A percentile compares a stretch with the other conserved stretches of the same genome.
Conservation (phyloP, 1,140 invertebrate species). For the Lepidurus apus region DNA sequence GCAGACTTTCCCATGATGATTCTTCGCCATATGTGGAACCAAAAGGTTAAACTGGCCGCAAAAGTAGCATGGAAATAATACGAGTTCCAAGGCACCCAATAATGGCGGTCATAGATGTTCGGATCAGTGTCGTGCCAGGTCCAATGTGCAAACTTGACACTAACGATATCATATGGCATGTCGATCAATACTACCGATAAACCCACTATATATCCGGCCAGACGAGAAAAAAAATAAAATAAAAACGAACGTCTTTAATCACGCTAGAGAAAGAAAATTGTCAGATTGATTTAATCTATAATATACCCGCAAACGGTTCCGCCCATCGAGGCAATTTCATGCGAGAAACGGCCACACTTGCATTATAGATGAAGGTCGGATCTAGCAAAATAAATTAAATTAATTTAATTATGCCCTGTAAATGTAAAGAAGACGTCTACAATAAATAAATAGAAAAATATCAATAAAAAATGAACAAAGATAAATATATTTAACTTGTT, state of each 20-base stretch:
- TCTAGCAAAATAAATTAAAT: conserved; percentile 51
- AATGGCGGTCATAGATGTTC: conserved; percentile 69
- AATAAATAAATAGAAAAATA: neutral
- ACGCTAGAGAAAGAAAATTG: neutral
- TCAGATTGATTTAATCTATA: no score
- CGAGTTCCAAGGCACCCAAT: conserved; percentile 68
- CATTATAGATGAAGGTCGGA: conserved; percentile 67
- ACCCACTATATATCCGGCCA: conserved; percentile 52
- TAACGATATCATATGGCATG: conserved; percentile 72
- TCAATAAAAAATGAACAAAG: neutral
- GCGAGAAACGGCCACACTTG: conserved; percentile 58
- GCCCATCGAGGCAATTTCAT: conserved; percentile 59
- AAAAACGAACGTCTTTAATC: neutral
- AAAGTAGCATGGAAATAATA: conserved; percentile 76
- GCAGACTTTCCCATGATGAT: conserved; percentile 50
- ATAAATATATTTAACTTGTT: neutral
- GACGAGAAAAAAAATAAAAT: conserved; percentile 12
- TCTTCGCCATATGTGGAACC: conserved; percentile 56
- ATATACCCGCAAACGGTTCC: conserved; percentile 59
- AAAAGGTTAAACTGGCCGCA: conserved; percentile 62
- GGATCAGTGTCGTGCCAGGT: conserved; percentile 81
- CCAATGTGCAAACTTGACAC: conserved; percentile 74
- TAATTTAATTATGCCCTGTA: neutral
- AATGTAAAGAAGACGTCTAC: neutral
- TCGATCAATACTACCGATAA: conserved; percentile 66